Base-by-base conservation (phyloP, 2,888 invertebrate species). In the Xestobium rufovillosum region DNA sequence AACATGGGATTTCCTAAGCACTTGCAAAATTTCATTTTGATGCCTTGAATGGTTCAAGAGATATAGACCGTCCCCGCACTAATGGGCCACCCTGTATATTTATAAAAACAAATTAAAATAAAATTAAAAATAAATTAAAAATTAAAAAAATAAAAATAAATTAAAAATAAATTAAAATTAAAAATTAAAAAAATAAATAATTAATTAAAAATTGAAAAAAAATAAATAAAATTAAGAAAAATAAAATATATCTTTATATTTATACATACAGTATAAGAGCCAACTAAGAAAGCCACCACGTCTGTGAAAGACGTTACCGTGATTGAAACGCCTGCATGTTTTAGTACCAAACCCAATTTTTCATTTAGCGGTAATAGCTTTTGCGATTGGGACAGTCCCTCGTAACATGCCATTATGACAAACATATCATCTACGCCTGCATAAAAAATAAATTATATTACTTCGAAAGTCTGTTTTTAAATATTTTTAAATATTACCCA, bases 251-350 rank as follows among this genome's bases (percentile, higher is more conserved):
- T 3, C 3, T 28, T 35, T 29, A 4, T 6, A 15, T 28, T 29
- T 13, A 3, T 12, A 28, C 67, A 61, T 59, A 79, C 79, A 33
- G 87, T 87, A 11, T 81, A 78, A 16, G 85, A 77, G 25, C 87
- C 87, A 41, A 87, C 80, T 35, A 81, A 67, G 54, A 88, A 80
- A 23, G 87, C 87, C 15, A 83, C 75, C 32, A 86, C 78, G 60
- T 88, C 87, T 1, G 87, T 88, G 45, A 87, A 70, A 1, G 87
- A 85, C 3, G 88, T 88, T 13, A 88, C 80, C 2, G 82, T 83
- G 44, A 89, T 86, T 1, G 87, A 86, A 0, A 85, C 82, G 2
- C 88, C 88, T 3, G 86, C 86, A 57, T 86, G 84, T 59, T 80
- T 76, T 34, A 87, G 59, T 71, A 82, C 78, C 26, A 76, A 58